phyloP scores from a whole-genome alignment of 2,113 vertebrate species.

The Pseudopodoces humilis region DNA sequence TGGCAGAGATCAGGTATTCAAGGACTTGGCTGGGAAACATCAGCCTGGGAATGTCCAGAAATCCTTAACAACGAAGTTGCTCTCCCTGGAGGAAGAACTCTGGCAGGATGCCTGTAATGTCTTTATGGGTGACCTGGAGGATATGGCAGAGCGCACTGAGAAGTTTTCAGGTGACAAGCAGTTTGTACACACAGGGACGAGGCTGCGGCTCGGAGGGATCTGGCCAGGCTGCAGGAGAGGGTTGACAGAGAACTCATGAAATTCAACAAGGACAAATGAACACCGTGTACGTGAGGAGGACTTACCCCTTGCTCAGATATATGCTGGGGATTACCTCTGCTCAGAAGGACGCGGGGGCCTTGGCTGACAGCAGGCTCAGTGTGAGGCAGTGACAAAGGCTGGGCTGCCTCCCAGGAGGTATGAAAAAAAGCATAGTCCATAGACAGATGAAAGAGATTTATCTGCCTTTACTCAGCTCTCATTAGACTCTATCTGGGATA shows the following conservation, averaged over 20 bases:
- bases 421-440: neutral
- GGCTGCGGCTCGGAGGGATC: neutral
- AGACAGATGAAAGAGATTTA: neutral
- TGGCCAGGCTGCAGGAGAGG: neutral
- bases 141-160: neutral
- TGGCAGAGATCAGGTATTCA: neutral
- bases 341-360: rapidly evolving
- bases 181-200: neutral
- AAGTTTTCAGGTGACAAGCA: neutral
- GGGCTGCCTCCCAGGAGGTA: neutral
- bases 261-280: neutral
- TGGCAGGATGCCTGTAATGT: neutral
- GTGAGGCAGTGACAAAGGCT: neutral
- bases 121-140: neutral
- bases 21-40: neutral
- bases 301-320: neutral
- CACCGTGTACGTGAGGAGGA: rapidly evolving
- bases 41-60: neutral
- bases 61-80: neutral
- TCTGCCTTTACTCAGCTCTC: neutral
- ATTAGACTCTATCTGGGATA: neutral
- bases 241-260: neutral
- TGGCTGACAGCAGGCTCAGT: neutral
- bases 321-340: neutral
- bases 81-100: neutral